Conservation (phyloP, 2,113 vertebrate species). For the Macrotus californicus region DNA sequence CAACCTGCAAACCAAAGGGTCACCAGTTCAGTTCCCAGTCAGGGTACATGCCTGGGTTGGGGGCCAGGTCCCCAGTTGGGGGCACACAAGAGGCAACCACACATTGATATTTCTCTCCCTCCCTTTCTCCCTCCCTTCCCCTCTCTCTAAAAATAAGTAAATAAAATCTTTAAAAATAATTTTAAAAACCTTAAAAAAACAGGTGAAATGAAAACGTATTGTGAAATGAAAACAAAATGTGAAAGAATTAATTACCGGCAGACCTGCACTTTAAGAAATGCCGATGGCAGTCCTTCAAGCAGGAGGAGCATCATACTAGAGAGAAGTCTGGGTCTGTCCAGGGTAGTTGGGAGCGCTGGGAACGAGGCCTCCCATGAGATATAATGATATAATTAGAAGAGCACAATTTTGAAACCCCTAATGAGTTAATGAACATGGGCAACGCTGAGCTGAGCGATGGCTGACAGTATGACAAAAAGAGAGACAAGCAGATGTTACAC, state of each 20-base stretch:
- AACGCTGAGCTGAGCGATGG: background rate
- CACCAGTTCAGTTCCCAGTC: too few species aligned
- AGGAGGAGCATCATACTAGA: background rate
- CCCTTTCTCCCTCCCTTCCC: too few species aligned
- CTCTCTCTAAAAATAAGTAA: too few species aligned
- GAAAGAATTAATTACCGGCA: background rate
- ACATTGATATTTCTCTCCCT: too few species aligned
- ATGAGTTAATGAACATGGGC: background rate
- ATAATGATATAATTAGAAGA: background rate
- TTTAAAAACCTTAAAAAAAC: background rate
- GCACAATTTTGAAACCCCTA: background rate
- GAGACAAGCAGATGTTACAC: background rate
- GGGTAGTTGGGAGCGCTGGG: background rate
- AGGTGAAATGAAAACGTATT: background rate
- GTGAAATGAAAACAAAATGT: background rate
- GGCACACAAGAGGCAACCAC: too few species aligned
- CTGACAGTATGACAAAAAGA: background rate
- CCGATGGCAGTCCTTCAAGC: background rate
- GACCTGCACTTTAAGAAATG: background rate
- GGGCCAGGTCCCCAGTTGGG: too few species aligned
- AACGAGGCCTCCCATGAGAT: background rate
- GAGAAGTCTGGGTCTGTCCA: background rate
- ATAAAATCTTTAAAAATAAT: too few species aligned
- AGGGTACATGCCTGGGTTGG: too few species aligned
- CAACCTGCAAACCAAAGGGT: too few species aligned